phyloP scores from a whole-genome alignment of 2,888 invertebrate genomes.

The Polydrusus cervinus region DNA sequence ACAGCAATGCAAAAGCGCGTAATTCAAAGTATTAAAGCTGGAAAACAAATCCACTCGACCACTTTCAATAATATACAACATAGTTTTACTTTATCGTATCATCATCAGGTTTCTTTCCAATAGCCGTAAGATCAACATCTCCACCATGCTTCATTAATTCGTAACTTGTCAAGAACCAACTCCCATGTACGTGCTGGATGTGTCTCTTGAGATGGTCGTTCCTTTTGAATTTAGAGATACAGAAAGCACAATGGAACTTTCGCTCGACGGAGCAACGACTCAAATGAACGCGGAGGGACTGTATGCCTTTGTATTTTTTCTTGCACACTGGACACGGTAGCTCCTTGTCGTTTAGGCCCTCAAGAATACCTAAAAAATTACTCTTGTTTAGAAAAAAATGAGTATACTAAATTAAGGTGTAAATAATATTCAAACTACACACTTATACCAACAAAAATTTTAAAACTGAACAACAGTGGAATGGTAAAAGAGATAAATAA shows the following conservation, averaged over 20 bases:
- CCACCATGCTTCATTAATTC: slow-evolving; percentile 25
- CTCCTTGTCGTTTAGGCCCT: not conserved
- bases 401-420: not conserved
- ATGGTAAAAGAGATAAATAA: too few species aligned
- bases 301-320: slow-evolving; percentile 52
- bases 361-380: not conserved
- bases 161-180: slow-evolving; percentile 25
- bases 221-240: slow-evolving; percentile 34
- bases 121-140: not conserved
- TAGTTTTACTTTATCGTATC: not conserved
- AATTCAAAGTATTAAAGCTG: too few species aligned
- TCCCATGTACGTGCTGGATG: slow-evolving; percentile 33
- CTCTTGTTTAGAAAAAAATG: not conserved
- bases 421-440: not conserved
- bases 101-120: not conserved
- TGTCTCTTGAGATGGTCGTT: slow-evolving; percentile 46
- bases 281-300: slow-evolving; percentile 49
- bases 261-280: slow-evolving; percentile 57
- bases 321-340: slow-evolving; percentile 46
- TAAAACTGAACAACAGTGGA: too few species aligned
- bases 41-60: too few species aligned
- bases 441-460: not conserved
- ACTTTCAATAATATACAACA: too few species aligned
- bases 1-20: too few species aligned
- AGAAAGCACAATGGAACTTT: slow-evolving; percentile 45